Base-by-base conservation (phyloP, 2,888 invertebrate species). In the Arenicola marina region DNA sequence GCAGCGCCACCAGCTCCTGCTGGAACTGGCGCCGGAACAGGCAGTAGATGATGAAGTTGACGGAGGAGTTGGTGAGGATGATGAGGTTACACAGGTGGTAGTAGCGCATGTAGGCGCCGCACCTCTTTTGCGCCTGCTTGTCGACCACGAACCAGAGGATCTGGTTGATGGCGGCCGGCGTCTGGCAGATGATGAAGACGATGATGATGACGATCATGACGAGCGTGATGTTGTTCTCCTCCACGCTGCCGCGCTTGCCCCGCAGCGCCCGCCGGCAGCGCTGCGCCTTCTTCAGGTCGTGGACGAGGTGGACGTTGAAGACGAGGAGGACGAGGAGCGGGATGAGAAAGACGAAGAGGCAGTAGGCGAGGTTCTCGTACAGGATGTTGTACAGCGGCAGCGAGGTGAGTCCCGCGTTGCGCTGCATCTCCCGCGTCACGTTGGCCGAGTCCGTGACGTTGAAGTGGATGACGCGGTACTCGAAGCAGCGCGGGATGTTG, bases 111-210 rank as follows among this genome's bases (percentile, higher is more conserved):
- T 71, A 71, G 38, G 43, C 21, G 2, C 62, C 57, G 46, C 71
- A 71, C 3, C 34, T 51, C 2, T 32, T 48, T 44, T 58, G 55
- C 43, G 61, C 45, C 15, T 48, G 31, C 31, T 61, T 63, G 32
- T 57, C 66, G 29, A 68, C 59, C 24, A 69, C 34, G 58, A 65
- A 67, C 63, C 26, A 69, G 7, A 69, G 63, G 2, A 69, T 59
- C 66, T 71, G 71, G 59, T 71, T 71, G 48, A 70, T 68, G 51
- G 66, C 62, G 28, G 69, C 71, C 21, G 71, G 71, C 21, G 69
- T 70, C 56, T 71, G 68, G 56, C 69, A 71, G 32, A 71, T 61
- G 28, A 70, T 70, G 58, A 70, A 71, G 31, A 68, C 62, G 2
- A 70, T 51, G 2, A 70, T 51, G 38, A 71, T 70, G 56, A 71